Base-by-base conservation (phyloP, 2,113 vertebrate genomes). In the Agelaius tricolor region DNA sequence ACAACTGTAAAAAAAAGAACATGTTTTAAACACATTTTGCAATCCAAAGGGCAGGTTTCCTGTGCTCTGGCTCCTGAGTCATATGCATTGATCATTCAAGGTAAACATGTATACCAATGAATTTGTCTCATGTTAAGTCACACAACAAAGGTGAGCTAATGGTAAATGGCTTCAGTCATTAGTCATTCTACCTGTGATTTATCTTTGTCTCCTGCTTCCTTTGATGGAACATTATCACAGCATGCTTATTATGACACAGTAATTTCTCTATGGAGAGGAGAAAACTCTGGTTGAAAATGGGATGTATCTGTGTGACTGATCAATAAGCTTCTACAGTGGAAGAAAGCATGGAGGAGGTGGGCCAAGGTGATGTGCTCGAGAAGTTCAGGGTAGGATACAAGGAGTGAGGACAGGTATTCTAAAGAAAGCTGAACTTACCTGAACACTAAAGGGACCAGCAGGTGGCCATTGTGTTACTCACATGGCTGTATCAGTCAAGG, bases 221-320 rank as follows among this genome's bases (percentile, higher is more conserved):
- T 86, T 89, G 43, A 44, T 46, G 20, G 7, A 58, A 4, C 30
- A 39, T 81, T 77, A 57, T 24, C 11, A 65, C 23, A 65, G 13
- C 1, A 2, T 44, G 11, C 12, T 77, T 61, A 43, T 35, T 16
- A 21, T 28, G 26, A 41, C 3, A 19, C 0, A 4, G 6, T 4
- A 57, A 13, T 30, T 80, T 72, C 65, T 69, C 33, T 27, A 1
- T 7, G 18, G 13, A 65, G 10, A 11, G 47, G 14, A 68, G 26
- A 83, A 94, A 86, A 31, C 2, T 23, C 6, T 66, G 11, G 0
- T 27, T 39, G 59, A 87, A 87, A 76, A 49, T 14, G 15, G 17
- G 5, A n/a, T 54, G 6, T 5, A 24, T 67, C 17, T 94, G 2
- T 37, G 7, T 31, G 43, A 47, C 10, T 66, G 43, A 62, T 43